Evolutionary conservation across 2,113 vertebrate genomes (phyloP).

Genomic region (Ceyx melanurus): DNA sequence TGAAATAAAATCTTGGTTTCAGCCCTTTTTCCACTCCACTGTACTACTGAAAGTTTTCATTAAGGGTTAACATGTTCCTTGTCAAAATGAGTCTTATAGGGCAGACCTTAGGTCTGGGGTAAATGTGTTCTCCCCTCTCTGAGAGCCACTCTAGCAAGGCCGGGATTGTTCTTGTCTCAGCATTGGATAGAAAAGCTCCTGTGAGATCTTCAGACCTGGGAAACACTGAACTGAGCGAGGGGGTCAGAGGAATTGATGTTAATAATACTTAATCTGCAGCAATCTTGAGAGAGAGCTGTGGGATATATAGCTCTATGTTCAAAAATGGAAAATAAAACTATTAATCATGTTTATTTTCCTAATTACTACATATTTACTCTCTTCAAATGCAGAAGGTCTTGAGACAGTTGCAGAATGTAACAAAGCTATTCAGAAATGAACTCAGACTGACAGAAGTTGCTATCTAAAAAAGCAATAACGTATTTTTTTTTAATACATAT

Average conservation of each 20-base stretch:
- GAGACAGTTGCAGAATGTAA: neutral
- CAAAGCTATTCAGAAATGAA: neutral
- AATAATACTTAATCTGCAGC: neutral
- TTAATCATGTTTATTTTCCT: neutral
- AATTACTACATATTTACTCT: neutral
- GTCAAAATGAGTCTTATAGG: neutral
- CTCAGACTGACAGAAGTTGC: neutral
- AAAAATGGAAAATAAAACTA: neutral
- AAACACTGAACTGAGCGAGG: fast-evolving
- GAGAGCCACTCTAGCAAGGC: neutral
- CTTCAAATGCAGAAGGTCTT: neutral
- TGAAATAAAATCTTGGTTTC: neutral
- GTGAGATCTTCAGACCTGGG: neutral
- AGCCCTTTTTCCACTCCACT: neutral
- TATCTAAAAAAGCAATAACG: neutral
- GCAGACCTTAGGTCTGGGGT: neutral
- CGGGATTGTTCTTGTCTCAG: neutral
- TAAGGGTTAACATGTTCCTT: neutral
- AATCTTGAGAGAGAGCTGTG: neutral
- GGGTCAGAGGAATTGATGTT: neutral
- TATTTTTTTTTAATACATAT: neutral
- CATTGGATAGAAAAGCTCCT: neutral
- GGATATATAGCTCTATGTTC: neutral
- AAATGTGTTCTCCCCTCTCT: neutral
- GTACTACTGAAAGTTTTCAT: neutral